Evolutionary conservation across 2,797 vertebrate genomes (phyloP), one percentile per base, ranked within the genome.

Genomic region (Dermochelys coriacea): DNA sequence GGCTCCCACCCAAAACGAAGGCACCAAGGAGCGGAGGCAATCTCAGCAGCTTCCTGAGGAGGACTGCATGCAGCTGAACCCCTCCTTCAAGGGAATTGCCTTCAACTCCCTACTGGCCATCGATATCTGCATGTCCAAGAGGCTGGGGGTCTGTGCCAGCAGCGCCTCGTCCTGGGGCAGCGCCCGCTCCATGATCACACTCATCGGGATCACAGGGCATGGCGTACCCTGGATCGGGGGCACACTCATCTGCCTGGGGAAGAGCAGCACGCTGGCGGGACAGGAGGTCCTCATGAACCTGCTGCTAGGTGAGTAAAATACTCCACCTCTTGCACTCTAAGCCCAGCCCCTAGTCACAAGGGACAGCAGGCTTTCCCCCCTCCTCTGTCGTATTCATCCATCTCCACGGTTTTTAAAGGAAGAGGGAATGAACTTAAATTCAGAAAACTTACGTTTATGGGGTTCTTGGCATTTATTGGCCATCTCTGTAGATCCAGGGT

Each of bases 51-150:
- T 98, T 96, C 99, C 99, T 0, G 99, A 99, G 88, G 99, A 99
- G 91, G 99, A 99, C 98, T 99, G 99, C 96, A 99, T 99, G 99
- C 99, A 98, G 98, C 98, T 99, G 81, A 99, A 99, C 98, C 99
- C 99, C 16, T 99, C 99, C 19, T 99, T 99, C 97, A 99, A 98
- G 97, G 99, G 99, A 68, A 99, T 99, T 15, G 99, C 99, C 54
- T 98, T 99, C 97, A 99, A 98, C 98, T 99, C 99, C 12, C 98
- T 99, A 87, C 98, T 99, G 97, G 99, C 99, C 98, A 99, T 99
- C 25, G 99, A 99, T 91, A 99, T 99, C 98, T 99, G 99, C 91
- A 98, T 99, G 97, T 99, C 99, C 97, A 99, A 99, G 98, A 98
- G 99, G 87, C 98, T 99, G 97, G 99, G 99, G 1, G 99, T 99